Conservation (phyloP, 2,113 vertebrate species). For the Cyprinodon variegatus region DNA sequence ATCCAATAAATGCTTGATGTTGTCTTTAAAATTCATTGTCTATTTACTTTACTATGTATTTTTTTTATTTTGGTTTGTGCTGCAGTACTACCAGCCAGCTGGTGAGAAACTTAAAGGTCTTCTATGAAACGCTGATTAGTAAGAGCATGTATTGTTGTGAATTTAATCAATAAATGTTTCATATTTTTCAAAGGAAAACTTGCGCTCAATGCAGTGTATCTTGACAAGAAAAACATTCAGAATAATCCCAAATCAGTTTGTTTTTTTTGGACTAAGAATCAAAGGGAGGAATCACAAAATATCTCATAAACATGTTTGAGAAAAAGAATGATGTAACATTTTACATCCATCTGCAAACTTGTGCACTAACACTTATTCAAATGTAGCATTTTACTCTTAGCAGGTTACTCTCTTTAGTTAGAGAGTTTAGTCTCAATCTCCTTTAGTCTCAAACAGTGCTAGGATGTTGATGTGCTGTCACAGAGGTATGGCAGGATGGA, state of each 20-base stretch:
- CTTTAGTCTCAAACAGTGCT: not conserved
- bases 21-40: conserved; percentile 35
- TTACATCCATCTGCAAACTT: conserved; percentile 20
- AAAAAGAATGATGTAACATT: conserved; percentile 2
- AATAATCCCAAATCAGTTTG: too few species aligned
- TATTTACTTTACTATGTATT: conserved; percentile 50
- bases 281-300: conserved; percentile 8
- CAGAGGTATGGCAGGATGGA: not conserved
- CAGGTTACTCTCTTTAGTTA: not conserved
- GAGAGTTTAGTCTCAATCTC: not conserved
- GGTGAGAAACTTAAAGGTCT: conserved; percentile 57
- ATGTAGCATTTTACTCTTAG: conserved; percentile 2
- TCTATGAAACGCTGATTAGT: conserved; percentile 61
- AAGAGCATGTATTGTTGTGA: conserved; percentile 70
- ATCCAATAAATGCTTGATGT: conserved; percentile 22
- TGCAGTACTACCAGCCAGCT: conserved; percentile 26
- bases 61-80: conserved; percentile 39
- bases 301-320: conserved; percentile 29
- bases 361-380: conserved; percentile 22
- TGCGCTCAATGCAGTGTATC: not conserved
- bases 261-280: conserved; percentile 9
- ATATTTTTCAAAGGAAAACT: conserved; percentile 66
- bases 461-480: not conserved
- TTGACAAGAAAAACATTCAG: not conserved
- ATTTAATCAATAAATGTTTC: conserved; percentile 67